Conservation (phyloP, 2,113 vertebrate genomes). For the Gasterosteus nipponicus region DNA sequence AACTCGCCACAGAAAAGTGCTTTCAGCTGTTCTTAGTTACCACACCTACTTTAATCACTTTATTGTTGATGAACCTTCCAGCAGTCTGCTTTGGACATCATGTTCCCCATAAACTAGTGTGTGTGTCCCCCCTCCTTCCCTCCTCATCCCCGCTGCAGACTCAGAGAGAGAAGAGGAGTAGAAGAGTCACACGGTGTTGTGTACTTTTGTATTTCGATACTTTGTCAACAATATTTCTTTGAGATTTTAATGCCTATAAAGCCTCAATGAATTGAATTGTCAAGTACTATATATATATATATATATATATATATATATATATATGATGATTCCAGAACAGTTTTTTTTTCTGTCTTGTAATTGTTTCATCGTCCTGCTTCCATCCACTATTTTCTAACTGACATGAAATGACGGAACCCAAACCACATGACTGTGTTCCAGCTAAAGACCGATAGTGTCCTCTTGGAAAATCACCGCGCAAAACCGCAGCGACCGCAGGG, state of each 20-base stretch:
- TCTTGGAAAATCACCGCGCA: too few relatives aligned
- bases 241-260: too few relatives aligned
- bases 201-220: not conserved
- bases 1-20: not conserved
- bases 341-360: not conserved
- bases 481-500: too few relatives aligned
- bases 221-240: too few relatives aligned
- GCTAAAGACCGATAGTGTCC: too few relatives aligned
- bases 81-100: conserved; percentile 16
- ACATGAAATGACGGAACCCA: too few relatives aligned
- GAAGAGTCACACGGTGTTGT: not conserved
- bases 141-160: conserved; percentile 20
- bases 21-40: not conserved
- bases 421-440: not conserved
- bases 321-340: too few relatives aligned
- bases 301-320: too few relatives aligned
- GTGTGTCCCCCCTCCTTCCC: not conserved
- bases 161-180: not conserved
- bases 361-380: not conserved
- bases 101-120: conserved; percentile 38
- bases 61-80: not conserved
- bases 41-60: not conserved
- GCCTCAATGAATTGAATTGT: too few relatives aligned
- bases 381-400: not conserved
- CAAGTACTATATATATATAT: too few relatives aligned